Evolutionary conservation across 2,113 vertebrate species (phyloP).

Genomic region (Morone saxatilis): DNA sequence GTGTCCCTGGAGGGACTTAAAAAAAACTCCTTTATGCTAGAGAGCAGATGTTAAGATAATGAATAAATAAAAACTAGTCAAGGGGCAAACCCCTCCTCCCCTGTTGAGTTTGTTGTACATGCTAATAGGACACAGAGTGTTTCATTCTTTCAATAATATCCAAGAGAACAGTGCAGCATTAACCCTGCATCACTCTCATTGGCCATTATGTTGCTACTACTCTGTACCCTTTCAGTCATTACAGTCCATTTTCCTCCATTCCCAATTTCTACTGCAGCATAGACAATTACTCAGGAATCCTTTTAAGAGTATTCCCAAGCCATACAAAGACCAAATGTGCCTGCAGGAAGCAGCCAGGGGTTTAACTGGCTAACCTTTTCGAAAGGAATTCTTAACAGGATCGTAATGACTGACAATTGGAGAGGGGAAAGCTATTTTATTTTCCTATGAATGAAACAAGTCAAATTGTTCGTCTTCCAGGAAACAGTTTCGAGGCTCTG

Average conservation of each 20-base stretch:
- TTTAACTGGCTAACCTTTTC: slow-evolving; percentile 64
- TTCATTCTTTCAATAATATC: slow-evolving; percentile 56
- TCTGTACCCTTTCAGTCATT: slow-evolving; percentile 61
- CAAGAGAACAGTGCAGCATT: slow-evolving; percentile 29
- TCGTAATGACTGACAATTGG: slow-evolving; percentile 55
- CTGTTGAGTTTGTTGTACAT: slow-evolving; percentile 30
- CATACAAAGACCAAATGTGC: slow-evolving; percentile 53
- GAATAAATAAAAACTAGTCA: slow-evolving; percentile 45
- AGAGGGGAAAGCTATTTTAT: slow-evolving; percentile 35
- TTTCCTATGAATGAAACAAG: slow-evolving; percentile 46
- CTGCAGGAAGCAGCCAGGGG: slow-evolving; percentile 45
- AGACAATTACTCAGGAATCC: slow-evolving; percentile 78
- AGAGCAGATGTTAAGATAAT: slow-evolving; percentile 39
- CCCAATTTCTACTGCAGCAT: slow-evolving; percentile 68
- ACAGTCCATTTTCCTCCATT: slow-evolving; percentile 66
- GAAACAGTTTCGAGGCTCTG: slow-evolving; percentile 31
- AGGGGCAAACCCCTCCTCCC: background rate
- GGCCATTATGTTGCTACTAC: slow-evolving; percentile 59
- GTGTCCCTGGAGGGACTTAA: slow-evolving; percentile 27
- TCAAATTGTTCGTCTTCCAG: slow-evolving; percentile 38
- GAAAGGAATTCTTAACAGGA: slow-evolving; percentile 54
- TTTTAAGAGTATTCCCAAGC: slow-evolving; percentile 74
- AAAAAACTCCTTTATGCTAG: slow-evolving; percentile 13
- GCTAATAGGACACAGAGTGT: slow-evolving; percentile 26
- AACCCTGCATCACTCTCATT: slow-evolving; percentile 40